Percentiles rank a stretch among this genome's conserved stretches.
Evolutionary conservation across 2,888 invertebrate genomes (phyloP).

Genomic region (Blastobasis adustella): DNA sequence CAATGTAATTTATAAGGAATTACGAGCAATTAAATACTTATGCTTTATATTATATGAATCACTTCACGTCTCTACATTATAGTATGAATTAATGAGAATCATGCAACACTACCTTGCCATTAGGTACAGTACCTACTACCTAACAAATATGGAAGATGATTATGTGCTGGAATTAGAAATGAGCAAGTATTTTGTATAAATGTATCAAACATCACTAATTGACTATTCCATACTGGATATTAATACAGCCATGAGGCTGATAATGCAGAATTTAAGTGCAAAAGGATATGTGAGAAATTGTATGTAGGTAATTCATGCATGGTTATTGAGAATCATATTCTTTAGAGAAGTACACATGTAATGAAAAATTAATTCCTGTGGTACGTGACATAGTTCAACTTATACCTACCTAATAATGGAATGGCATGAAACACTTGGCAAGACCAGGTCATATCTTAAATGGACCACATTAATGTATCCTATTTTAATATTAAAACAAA

Average conservation of each 20-base stretch:
- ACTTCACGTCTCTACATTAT: too few relatives aligned
- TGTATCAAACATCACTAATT: conserved; percentile 33
- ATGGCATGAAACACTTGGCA: conserved; percentile 23
- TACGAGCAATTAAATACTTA: too few relatives aligned
- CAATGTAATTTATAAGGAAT: too few relatives aligned
- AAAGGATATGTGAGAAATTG: conserved; percentile 21
- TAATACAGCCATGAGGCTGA: conserved; percentile 18
- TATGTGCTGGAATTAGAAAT: conserved; percentile 16
- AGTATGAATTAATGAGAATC: too few relatives aligned
- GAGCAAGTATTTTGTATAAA: conserved; percentile 24
- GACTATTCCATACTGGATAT: conserved; percentile 33
- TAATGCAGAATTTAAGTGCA: too few relatives aligned
- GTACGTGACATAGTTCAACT: conserved; percentile 1
- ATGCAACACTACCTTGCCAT: too few relatives aligned
- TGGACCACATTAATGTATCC: conserved; percentile 14
- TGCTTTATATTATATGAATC: too few relatives aligned
- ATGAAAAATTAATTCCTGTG: not conserved
- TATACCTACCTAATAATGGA: conserved; percentile 1
- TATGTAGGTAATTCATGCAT: not conserved
- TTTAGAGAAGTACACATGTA: conserved; percentile 11
- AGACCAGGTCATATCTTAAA: conserved; percentile 26
- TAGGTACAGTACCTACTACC: not conserved
- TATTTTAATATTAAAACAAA: not conserved
- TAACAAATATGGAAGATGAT: conserved; percentile 30
- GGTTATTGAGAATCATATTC: conserved; percentile 8